A percentile compares a stretch with the other conserved stretches of the same genome.
Conservation (phyloP, 2,888 invertebrate species). For the Andrena haemorrhoa region DNA sequence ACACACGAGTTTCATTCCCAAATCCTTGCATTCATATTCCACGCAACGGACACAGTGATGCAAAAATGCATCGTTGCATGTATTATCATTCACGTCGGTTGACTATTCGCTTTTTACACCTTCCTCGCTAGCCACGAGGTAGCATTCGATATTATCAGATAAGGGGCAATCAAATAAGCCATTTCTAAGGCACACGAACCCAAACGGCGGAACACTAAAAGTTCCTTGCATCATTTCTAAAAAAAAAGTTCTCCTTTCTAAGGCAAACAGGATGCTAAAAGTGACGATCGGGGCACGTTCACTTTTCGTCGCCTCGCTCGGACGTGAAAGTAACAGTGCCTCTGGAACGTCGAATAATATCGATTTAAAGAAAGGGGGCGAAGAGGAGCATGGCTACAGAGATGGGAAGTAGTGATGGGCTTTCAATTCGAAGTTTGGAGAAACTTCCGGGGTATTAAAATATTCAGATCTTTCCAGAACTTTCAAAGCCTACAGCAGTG, state of each 20-base stretch:
- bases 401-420: too few species aligned
- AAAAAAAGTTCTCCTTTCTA: constrained; percentile 17
- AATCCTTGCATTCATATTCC: too few species aligned
- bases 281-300: constrained; percentile 27
- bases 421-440: too few species aligned
- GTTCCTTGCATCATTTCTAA: background rate
- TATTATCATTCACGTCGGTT: background rate
- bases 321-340: constrained; percentile 43
- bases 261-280: constrained; percentile 1
- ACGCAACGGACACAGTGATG: too few species aligned
- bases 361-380: background rate
- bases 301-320: constrained; percentile 3
- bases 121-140: background rate
- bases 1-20: too few species aligned
- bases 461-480: too few species aligned
- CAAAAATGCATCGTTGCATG: too few species aligned
- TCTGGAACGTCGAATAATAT: constrained; percentile 5
- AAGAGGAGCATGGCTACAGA: background rate
- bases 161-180: background rate
- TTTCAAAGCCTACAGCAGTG: too few species aligned
- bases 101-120: background rate
- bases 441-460: too few species aligned
- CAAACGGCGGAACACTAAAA: background rate
- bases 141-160: too few species aligned
- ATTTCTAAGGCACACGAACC: background rate